A percentile compares a stretch with the other conserved stretches of the same genome.
phyloP scores from a whole-genome alignment of 2,888 invertebrate species.

The Sturmia bella region DNA sequence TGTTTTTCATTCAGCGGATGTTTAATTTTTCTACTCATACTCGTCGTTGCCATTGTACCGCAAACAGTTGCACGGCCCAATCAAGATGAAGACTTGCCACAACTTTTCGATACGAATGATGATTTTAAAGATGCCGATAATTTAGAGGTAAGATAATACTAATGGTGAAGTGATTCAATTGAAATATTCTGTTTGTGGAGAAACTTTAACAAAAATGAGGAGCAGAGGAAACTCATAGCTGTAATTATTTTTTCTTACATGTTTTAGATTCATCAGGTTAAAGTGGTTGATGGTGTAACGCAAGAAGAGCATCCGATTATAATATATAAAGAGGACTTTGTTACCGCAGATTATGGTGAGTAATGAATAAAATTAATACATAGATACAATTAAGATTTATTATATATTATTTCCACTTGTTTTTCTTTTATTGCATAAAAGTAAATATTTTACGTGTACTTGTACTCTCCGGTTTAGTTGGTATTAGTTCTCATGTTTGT shows the following conservation, averaged over 20 bases:
- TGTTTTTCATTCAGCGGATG: constrained; percentile 72
- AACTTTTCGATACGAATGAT: constrained; percentile 57
- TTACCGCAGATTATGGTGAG: constrained; percentile 79
- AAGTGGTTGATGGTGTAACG: constrained; percentile 73
- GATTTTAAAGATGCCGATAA: constrained; percentile 75
- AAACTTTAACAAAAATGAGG: background rate
- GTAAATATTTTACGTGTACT: too few relatives aligned
- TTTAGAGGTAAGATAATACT: constrained; percentile 75
- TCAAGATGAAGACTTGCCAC: constrained; percentile 52
- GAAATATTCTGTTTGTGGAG: background rate
- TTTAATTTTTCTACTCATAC: constrained; percentile 66
- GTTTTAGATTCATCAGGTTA: constrained; percentile 75
- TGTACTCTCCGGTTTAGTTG: too few relatives aligned
- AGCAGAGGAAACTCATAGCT: background rate
- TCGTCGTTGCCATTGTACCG: constrained; percentile 22
- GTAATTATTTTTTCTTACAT: background rate
- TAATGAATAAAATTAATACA: background rate
- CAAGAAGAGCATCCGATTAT: constrained; percentile 78
- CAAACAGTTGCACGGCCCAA: constrained; percentile 41
- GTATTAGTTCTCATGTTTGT: too few relatives aligned
- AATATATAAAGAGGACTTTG: constrained; percentile 80
- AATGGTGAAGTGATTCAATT: background rate
- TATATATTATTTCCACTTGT: too few relatives aligned
- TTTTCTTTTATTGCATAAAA: too few relatives aligned
- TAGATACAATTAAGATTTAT: too few relatives aligned